Evolutionary conservation across 2,113 vertebrate species (phyloP).

Genomic region (Panurus biarmicus): DNA sequence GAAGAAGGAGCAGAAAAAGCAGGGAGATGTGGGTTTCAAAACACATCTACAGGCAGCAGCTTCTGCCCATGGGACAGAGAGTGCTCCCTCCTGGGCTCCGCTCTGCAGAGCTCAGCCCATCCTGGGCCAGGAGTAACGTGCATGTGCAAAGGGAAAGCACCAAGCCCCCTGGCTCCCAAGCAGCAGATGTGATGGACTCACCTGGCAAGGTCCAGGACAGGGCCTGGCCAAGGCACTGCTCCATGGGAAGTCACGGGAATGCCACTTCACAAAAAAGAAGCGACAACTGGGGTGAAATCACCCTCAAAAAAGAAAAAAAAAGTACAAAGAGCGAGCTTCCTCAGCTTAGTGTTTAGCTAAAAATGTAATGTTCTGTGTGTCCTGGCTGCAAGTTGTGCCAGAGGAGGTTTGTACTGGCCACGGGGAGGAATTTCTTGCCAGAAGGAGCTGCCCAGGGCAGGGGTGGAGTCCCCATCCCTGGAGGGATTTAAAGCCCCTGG

Average conservation of each 20-base stretch:
- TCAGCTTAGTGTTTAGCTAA: neutral
- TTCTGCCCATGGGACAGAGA: neutral
- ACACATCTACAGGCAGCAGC: neutral
- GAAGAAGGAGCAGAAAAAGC: neutral
- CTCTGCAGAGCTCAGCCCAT: neutral
- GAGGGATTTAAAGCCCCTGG: neutral
- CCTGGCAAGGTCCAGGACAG: no score
- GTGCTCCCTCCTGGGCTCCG: neutral
- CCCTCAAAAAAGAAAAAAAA: neutral
- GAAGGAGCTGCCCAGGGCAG: neutral
- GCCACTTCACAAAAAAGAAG: neutral
- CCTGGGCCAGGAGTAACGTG: neutral
- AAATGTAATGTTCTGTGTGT: fast-evolving
- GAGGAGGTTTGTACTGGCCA: neutral
- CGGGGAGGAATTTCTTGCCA: no score
- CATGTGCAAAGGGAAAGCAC: fast-evolving
- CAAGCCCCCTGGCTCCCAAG: no score
- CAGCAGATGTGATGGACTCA: neutral
- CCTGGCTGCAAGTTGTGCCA: neutral
- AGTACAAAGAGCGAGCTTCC: fast-evolving
- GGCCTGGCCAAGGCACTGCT: neutral
- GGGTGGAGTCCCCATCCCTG: no score
- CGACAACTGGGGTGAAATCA: fast-evolving
- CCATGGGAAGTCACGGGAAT: fast-evolving
- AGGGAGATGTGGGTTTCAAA: neutral